phyloP scores from a whole-genome alignment of 1,140 invertebrate genomes.

The Anthonomus grandis region DNA sequence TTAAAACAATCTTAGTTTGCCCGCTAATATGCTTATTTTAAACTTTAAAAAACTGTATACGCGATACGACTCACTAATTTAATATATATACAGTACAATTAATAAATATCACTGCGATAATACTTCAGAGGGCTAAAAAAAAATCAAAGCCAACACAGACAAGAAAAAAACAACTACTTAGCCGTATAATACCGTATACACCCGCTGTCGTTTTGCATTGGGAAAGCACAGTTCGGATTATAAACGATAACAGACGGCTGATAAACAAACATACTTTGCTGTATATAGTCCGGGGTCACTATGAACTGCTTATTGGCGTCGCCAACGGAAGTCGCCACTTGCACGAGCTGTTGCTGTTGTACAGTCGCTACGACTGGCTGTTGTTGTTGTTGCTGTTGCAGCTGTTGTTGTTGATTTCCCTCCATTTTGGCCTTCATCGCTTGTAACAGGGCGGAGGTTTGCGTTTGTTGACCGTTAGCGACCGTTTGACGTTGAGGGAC shows the following conservation, averaged over 20 bases:
- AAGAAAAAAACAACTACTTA: slow-evolving; percentile 12
- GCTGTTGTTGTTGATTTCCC: slow-evolving; percentile 8
- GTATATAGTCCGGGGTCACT: slow-evolving; percentile 82
- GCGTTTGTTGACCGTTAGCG: slow-evolving; percentile 44
- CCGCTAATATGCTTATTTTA: too few species aligned
- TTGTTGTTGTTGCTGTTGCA: slow-evolving; percentile 38
- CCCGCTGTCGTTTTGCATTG: slow-evolving; percentile 47
- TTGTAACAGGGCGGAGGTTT: slow-evolving; percentile 43
- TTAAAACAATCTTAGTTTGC: too few species aligned
- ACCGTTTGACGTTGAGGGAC: slow-evolving; percentile 40
- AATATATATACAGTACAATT: too few species aligned
- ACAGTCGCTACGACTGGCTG: slow-evolving; percentile 48
- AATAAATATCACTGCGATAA: too few species aligned
- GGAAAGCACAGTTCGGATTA: slow-evolving; percentile 47
- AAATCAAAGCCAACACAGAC: too few species aligned
- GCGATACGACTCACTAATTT: too few species aligned
- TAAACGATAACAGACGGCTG: slow-evolving; percentile 49
- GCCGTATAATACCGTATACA: slow-evolving; percentile 28
- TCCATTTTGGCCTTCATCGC: slow-evolving; percentile 44
- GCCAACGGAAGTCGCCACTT: slow-evolving; percentile 47
- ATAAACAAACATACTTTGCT: slow-evolving; percentile 70
- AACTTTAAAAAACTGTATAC: too few species aligned
- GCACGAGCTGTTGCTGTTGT: slow-evolving; percentile 42
- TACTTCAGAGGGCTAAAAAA: too few species aligned
- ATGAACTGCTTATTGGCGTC: slow-evolving; percentile 69